phyloP scores from a whole-genome alignment of 1,140 invertebrate species.

The Plutomurus gul region DNA sequence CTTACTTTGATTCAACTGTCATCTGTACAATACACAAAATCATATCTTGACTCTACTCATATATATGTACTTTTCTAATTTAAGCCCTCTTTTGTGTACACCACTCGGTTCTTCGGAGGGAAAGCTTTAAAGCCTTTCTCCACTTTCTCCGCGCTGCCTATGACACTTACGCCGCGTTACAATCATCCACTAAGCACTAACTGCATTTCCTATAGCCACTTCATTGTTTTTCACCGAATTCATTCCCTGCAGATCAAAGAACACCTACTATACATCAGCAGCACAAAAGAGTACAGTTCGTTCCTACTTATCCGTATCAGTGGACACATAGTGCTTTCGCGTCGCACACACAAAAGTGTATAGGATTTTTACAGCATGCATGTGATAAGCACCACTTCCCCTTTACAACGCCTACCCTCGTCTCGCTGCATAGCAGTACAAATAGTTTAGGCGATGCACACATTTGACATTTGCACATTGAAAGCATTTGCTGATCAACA shows the following conservation, averaged over 20 bases:
- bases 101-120: neutral
- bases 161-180: neutral
- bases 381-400: no score
- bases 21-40: constrained; percentile 6
- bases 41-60: neutral
- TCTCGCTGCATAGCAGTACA: no score
- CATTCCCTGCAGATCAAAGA: neutral
- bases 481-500: no score
- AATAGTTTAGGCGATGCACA: no score
- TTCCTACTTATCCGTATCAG: neutral
- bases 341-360: no score
- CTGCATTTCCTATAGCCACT: neutral
- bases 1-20: constrained; percentile 10
- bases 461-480: no score
- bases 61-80: neutral
- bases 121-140: neutral
- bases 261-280: neutral
- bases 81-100: constrained; percentile 4
- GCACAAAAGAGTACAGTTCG: neutral
- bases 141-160: neutral
- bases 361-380: no score
- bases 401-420: no score
- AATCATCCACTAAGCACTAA: neutral
- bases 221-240: neutral
- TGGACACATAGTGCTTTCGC: no score